These are phyloP conservation scores for Thalassophryne amazonica DNA, from an alignment of 2,797 vertebrate species.

Conservation along the genomic window DNA sequence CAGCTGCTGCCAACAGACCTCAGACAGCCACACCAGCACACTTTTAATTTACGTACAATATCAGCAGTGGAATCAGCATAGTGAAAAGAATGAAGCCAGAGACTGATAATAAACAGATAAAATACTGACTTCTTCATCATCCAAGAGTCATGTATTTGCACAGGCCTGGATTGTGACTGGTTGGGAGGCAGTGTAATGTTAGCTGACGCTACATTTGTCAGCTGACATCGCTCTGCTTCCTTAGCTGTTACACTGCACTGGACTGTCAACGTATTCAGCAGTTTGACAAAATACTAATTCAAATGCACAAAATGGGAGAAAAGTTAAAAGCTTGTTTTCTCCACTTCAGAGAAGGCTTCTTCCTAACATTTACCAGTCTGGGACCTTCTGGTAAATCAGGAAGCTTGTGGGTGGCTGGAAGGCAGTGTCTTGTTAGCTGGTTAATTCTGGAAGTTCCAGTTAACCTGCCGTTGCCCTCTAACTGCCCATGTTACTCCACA, in stretches of 20 bases:
- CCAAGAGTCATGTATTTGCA: conserved; percentile 26
- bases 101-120: too few species aligned
- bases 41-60: neutral
- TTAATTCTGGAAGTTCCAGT: conserved; percentile 74
- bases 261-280: too few species aligned
- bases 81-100: neutral
- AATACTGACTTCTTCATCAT: neutral
- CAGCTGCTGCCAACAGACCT: conserved; percentile 41
- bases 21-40: neutral
- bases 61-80: accelerated
- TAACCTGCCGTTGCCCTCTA: conserved; percentile 84
- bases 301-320: too few species aligned
- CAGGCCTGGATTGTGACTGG: conserved; percentile 39
- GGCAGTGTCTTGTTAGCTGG: conserved; percentile 96
- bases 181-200: conserved; percentile 90
- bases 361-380: too few species aligned
- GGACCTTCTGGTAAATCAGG: neutral
- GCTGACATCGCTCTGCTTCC: conserved; percentile 78
- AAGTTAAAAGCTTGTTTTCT: too few species aligned
- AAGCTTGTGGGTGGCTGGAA: conserved; percentile 69
- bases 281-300: too few species aligned
- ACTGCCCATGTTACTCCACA: conserved; percentile 52
- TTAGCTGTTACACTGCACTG: conserved; percentile 56
- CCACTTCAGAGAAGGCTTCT: too few species aligned
- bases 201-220: conserved; percentile 75